Evolutionary conservation across 2,888 invertebrate genomes (phyloP), one percentile per base, ranked within the genome.

Genomic region (Dynastes grantii): DNA sequence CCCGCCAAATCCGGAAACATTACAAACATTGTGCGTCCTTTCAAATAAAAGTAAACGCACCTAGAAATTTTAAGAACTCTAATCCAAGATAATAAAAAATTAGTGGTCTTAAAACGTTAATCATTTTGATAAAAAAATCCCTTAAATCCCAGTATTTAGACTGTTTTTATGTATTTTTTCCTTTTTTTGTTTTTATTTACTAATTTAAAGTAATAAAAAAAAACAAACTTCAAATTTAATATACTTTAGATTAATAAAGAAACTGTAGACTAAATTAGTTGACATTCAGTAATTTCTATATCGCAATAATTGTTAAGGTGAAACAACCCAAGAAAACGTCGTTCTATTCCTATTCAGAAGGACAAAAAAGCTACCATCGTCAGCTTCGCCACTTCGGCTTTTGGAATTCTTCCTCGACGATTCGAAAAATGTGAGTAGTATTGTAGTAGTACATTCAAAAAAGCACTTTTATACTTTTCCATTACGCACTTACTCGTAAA

Each of bases 1-100:
- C 58, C 40, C 77, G 65, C 68, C 71, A 75, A 75, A 40, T 63
- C 73, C 73, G 73, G 73, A 75, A 61, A 75, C 55, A 22, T 61
- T 22, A 55, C 32, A 71, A 71, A 53, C 29, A 55, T 55, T 29
- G 11, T 13, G 55, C 37, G 71, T 37, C 8, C 32, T 13, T 37
- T 16, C 16, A 29, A 55, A 45, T 45, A 71, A 55, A 55, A 27
- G 55, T 37, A 71, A 13, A 55, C 32, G 37, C 71, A 37, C 55
- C 8, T n/a, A 71, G 27, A 71, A 71, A 58, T 71, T 37, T 37
- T 37, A 61, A 40, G 22, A 9, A 61, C 22, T 61, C 13, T 3
- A 8, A 27, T 45, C 16, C 45, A 68, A 49, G 8, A 68, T 49
- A 27, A 22, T 58, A 73, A 61, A 53, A 73, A 40, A 27, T 37